Evolutionary conservation across 1,140 invertebrate genomes (phyloP).

Genomic region (Lineus longissimus): DNA sequence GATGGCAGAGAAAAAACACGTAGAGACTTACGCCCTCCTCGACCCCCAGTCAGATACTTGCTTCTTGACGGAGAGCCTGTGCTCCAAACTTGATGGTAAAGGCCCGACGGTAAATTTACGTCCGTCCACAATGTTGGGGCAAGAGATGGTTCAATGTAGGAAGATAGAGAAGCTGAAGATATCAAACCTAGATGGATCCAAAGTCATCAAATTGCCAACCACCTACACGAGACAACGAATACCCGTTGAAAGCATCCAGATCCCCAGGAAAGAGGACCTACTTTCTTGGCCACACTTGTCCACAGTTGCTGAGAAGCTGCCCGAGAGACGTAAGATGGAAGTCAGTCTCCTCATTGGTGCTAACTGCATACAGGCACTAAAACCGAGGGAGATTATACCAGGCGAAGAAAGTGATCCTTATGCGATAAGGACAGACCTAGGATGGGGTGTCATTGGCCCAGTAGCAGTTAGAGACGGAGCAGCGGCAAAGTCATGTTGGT

Average conservation of each 20-base stretch:
- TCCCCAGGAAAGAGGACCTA: slow-evolving; percentile 13
- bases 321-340: not conserved
- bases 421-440: slow-evolving; percentile 16
- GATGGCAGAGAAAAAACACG: too few relatives aligned
- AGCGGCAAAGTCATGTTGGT: not conserved
- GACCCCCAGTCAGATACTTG: slow-evolving; percentile 23
- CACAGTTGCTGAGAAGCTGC: not conserved
- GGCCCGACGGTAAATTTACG: slow-evolving; percentile 9
- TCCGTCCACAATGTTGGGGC: slow-evolving; percentile 14
- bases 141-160: slow-evolving; percentile 11
- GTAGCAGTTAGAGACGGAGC: not conserved
- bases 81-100: slow-evolving; percentile 4
- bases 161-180: slow-evolving; percentile 12
- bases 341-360: slow-evolving; percentile 17
- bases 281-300: slow-evolving; percentile 12
- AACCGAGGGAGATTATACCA: slow-evolving; percentile 15
- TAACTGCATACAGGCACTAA: slow-evolving; percentile 13
- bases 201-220: slow-evolving; percentile 6
- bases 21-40: slow-evolving; percentile 15
- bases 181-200: not conserved
- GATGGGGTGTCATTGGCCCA: slow-evolving; percentile 18
- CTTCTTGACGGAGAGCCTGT: slow-evolving; percentile 17
- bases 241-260: slow-evolving; percentile 20
- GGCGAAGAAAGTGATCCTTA: slow-evolving; percentile 11
- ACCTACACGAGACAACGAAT: slow-evolving; percentile 17